phyloP scores from a whole-genome alignment of 2,888 invertebrate species.

The Blera fallax region DNA sequence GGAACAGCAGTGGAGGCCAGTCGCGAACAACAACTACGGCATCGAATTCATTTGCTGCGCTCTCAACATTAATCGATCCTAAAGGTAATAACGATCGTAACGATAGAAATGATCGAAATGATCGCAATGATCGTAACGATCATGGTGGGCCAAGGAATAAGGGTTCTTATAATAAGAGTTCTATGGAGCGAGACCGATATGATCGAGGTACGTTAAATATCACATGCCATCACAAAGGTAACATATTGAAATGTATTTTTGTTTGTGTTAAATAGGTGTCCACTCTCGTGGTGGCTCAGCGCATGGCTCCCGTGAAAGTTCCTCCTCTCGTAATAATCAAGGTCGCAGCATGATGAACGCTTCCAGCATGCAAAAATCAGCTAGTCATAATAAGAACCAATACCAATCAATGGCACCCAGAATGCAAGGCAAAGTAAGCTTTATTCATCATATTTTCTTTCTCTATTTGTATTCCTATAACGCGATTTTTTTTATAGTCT shows the following conservation, averaged over 20 bases:
- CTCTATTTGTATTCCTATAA: neutral
- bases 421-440: constrained; percentile 76
- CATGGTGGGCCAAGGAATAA: constrained; percentile 79
- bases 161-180: constrained; percentile 79
- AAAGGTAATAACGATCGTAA: constrained; percentile 76
- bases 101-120: constrained; percentile 76
- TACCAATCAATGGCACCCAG: constrained; percentile 78
- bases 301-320: constrained; percentile 82
- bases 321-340: constrained; percentile 78
- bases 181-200: constrained; percentile 80
- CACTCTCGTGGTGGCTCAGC: constrained; percentile 85
- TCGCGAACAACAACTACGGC: constrained; percentile 75
- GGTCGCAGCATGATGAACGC: constrained; percentile 76
- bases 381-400: constrained; percentile 80
- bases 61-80: constrained; percentile 77
- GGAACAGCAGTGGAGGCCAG: constrained; percentile 74
- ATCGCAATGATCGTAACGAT: constrained; percentile 77
- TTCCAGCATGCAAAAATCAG: constrained; percentile 79
- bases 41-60: constrained; percentile 79
- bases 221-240: too few species aligned
- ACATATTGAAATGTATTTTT: neutral
- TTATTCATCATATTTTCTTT: neutral
- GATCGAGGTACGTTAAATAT: constrained; percentile 74
- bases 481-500: constrained; percentile 1
- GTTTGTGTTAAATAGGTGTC: constrained; percentile 76